Base-by-base conservation (phyloP, 2,888 invertebrate genomes). In the Mythimna albipuncta region DNA sequence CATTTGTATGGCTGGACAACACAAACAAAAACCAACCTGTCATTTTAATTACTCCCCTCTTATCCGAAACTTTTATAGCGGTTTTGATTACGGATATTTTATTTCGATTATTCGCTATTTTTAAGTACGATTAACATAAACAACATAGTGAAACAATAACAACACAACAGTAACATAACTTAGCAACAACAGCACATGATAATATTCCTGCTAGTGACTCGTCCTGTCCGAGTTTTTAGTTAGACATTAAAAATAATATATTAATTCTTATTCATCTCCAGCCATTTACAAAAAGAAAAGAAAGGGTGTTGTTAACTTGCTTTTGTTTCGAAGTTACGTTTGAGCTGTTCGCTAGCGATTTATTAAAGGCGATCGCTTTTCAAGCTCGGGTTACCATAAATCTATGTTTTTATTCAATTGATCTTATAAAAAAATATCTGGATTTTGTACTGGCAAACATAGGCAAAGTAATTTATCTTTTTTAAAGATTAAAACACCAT, bases 291-390 rank as follows among this genome's bases (percentile, higher is more conserved):
- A 44, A 63, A 63, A 71, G 57, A 69, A 72, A 47, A 83, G 47
- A 76, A 66, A 83, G 54, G 57, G 13, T 66, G 57, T 59, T 66
- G 50, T 63, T 79, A 67, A 76, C 71, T 69, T 68, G 84, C 57
- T 76, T 80, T 77, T 63, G 64, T 70, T 83, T 71, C 69, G 57
- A 62, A 80, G 81, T 80, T 76, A 80, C 62, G 81, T 74, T 82
- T 83, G 74, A 74, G 76, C 74, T 83, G 76, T 82, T 80, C 61
- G 64, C 65, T 16, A 41, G 74, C 69, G 67, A 82, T 82, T 84
- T 82, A 84, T 82, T 81, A 76, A 50, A 68, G 32, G 7, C 64
- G 72, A 81, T 84, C 72, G 72, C 73, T 50, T 75, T 83, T 80
- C 59, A 69, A 69, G 65, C 67, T 69, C 65, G 50, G 81, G 52